phyloP scores from a whole-genome alignment of 2,797 vertebrate genomes.

The Sebastiscus tertius region DNA sequence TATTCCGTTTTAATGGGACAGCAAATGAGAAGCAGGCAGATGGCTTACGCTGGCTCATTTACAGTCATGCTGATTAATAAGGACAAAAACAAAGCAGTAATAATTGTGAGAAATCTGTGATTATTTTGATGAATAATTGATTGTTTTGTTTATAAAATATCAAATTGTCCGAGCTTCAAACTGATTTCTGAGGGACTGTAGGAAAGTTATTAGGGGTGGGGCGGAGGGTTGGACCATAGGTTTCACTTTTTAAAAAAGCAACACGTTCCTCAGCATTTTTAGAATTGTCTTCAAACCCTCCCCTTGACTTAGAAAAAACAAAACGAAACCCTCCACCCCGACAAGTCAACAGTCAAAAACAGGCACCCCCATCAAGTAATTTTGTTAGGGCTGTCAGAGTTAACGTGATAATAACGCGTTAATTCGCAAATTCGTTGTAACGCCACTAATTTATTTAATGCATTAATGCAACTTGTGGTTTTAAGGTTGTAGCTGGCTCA shows the following conservation, averaged over 20 bases:
- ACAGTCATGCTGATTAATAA: not conserved
- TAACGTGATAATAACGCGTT: no score
- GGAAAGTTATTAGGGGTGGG: not conserved
- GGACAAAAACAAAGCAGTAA: not conserved
- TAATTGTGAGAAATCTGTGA: not conserved
- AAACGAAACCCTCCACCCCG: no score
- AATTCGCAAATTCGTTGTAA: no score
- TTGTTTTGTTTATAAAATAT: not conserved
- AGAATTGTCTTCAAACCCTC: not conserved
- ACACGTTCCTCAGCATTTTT: not conserved
- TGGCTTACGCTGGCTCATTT: not conserved
- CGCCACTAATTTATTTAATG: no score
- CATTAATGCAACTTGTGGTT: no score
- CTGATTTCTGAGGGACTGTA: not conserved
- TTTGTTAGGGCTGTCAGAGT: no score
- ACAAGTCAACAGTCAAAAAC: not conserved
- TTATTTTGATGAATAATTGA: not conserved
- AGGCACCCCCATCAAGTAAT: not conserved
- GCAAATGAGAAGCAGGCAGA: not conserved
- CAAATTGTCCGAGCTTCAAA: not conserved
- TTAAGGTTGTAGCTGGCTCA: no score
- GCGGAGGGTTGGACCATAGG: not conserved
- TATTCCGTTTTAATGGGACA: not conserved
- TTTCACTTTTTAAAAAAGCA: not conserved
- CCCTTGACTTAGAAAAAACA: not conserved